Evolutionary conservation across 2,888 invertebrate genomes (phyloP).

Genomic region (Leucophenga maculata): DNA sequence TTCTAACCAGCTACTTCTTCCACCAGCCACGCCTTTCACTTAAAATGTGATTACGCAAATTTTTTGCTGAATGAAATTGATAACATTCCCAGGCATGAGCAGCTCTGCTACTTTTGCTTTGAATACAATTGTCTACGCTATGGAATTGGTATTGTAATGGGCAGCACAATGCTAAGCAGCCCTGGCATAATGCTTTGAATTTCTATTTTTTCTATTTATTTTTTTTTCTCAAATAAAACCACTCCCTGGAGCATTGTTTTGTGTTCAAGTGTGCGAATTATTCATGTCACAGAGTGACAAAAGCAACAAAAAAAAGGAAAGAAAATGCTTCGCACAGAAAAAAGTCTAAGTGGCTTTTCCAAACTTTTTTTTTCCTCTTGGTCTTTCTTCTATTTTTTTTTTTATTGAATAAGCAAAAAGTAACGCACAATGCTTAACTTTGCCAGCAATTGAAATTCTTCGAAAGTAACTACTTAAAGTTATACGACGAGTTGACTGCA

Average conservation of each 20-base stretch:
- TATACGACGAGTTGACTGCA: neutral
- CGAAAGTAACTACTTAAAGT: constrained; percentile 18
- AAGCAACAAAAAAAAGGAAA: neutral
- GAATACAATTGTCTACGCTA: neutral
- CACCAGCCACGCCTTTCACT: neutral
- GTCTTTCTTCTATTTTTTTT: neutral
- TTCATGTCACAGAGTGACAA: constrained; percentile 2
- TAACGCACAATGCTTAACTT: no score
- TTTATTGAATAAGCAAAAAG: constrained; percentile 6
- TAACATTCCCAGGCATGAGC: neutral
- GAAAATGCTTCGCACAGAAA: neutral
- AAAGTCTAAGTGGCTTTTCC: neutral
- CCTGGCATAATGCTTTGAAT: neutral
- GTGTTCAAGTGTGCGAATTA: constrained; percentile 13
- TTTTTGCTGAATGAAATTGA: neutral
- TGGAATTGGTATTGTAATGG: neutral
- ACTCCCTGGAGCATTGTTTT: neutral
- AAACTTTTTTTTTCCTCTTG: neutral
- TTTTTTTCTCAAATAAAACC: neutral
- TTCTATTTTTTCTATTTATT: neutral
- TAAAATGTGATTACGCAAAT: constrained; percentile 19
- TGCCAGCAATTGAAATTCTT: constrained; percentile 14
- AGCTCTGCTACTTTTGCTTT: neutral
- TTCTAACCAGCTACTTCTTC: neutral
- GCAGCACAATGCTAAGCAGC: neutral